Conservation (phyloP, 64 coral and sea anemone species). For the Platygyra sinensis region DNA sequence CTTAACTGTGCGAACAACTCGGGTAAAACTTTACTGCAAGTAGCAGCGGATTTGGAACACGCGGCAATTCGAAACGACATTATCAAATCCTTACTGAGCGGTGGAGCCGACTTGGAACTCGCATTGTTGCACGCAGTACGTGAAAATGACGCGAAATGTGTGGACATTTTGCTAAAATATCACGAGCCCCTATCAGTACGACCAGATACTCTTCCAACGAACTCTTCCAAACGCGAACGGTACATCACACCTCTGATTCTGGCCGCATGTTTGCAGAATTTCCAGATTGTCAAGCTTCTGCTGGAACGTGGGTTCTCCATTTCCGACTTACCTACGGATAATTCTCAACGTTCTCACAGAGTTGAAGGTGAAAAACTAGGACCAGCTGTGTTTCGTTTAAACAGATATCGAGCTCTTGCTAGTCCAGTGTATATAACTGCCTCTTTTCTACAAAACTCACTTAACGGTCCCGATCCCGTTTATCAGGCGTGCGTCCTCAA, state of each 20-base stretch:
- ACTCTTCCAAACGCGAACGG: background rate
- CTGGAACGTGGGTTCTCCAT: constrained; percentile 18
- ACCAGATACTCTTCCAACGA: background rate
- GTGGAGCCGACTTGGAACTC: constrained; percentile 1
- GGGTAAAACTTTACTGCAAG: constrained; percentile 10
- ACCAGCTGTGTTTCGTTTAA: constrained; percentile 6
- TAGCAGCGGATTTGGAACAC: background rate
- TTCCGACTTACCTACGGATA: background rate
- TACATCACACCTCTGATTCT: constrained; percentile 12
- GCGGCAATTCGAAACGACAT: background rate
- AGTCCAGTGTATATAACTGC: background rate
- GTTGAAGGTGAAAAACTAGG: background rate
- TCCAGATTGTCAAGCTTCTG: constrained; percentile 9
- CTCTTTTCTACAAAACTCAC: constrained; percentile 20
- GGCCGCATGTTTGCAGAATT: constrained; percentile 19
- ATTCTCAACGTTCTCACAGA: background rate
- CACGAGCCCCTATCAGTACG: background rate
- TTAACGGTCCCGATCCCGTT: background rate
- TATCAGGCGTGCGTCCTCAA: background rate
- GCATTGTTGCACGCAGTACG: constrained; percentile 13
- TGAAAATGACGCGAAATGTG: background rate
- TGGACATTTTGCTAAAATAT: constrained; percentile 17
- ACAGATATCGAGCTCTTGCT: background rate
- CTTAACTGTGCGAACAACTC: background rate
- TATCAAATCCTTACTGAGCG: background rate